These are phyloP conservation scores for Coleophora deauratella DNA, from an alignment of 2,888 invertebrate genomes.

Conservation along the genomic window DNA sequence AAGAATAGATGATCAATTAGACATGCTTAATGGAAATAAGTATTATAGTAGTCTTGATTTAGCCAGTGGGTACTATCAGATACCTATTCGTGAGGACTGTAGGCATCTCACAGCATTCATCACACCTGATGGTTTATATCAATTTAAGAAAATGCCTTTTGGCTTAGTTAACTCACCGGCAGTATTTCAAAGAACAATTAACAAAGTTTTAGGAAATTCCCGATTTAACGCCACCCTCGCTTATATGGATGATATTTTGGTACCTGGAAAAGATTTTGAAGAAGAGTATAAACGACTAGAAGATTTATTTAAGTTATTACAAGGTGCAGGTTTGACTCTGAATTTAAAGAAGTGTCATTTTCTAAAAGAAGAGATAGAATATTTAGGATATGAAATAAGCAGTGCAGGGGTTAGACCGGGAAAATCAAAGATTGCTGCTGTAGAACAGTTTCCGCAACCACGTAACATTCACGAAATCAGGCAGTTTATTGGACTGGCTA, in stretches of 20 bases:
- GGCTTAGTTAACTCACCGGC: constrained; percentile 12
- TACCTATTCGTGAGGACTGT: constrained; percentile 5
- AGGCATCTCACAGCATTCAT: constrained; percentile 7
- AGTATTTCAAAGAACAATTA: no score
- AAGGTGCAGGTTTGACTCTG: constrained; percentile 8
- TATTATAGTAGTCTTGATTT: constrained; percentile 7
- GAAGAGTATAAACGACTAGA: constrained; percentile 6
- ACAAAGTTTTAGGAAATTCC: background rate
- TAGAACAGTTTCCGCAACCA: constrained; percentile 4
- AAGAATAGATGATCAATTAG: constrained; percentile 2
- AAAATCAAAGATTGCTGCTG: constrained; percentile 1
- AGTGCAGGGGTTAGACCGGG: constrained; percentile 3
- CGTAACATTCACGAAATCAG: constrained; percentile 2
- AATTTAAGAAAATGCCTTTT: constrained; percentile 11
- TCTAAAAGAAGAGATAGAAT: no score
- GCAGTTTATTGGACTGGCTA: constrained; percentile 6
- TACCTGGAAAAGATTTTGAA: constrained; percentile 1
- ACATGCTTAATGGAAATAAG: constrained; percentile 2
- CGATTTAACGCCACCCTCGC: constrained; percentile 4
- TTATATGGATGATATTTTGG: constrained; percentile 12
- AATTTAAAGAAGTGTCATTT: constrained; percentile 7
- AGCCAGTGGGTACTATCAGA: constrained; percentile 6
- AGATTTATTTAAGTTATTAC: constrained; percentile 1
- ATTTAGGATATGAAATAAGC: constrained; percentile 3
- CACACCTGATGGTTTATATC: constrained; percentile 10